Percentiles rank a stretch among this genome's conserved stretches.
phyloP scores from a whole-genome alignment of 2,888 invertebrate genomes.

The Allygus modestus region DNA sequence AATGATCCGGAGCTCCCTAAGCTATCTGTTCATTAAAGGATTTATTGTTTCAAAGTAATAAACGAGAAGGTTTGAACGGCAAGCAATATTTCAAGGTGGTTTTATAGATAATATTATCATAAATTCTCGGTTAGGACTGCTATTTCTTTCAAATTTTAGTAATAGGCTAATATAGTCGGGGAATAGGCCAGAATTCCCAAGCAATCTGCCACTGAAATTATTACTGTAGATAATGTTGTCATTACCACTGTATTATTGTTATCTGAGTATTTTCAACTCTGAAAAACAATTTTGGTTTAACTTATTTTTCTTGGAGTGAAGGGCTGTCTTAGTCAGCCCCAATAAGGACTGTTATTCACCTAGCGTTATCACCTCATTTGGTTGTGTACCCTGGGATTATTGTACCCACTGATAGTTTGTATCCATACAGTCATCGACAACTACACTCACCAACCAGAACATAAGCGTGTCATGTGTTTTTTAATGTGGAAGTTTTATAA shows the following conservation, averaged over 20 bases:
- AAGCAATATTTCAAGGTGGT: constrained; percentile 10
- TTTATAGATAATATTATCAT: constrained; percentile 55
- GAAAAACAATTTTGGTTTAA: constrained; percentile 63
- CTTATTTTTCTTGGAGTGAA: constrained; percentile 40
- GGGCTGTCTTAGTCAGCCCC: constrained; percentile 42
- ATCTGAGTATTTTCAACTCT: constrained; percentile 67
- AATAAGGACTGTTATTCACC: constrained; percentile 69
- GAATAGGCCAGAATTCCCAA: constrained; percentile 60
- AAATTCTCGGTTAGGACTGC: constrained; percentile 55
- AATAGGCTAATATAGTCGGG: constrained; percentile 65
- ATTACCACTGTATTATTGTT: constrained; percentile 67
- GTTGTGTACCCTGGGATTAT: constrained; percentile 11
- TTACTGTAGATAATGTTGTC: constrained; percentile 62
- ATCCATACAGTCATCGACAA: not conserved
- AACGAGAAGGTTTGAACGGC: constrained; percentile 22
- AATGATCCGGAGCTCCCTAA: too few species aligned
- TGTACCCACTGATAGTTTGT: constrained; percentile 10
- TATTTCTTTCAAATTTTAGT: constrained; percentile 61
- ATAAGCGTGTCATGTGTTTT: constrained; percentile 7
- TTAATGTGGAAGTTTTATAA: not conserved
- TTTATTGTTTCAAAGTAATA: not conserved
- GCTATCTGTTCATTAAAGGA: too few species aligned
- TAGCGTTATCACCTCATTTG: constrained; percentile 30
- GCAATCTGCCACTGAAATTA: constrained; percentile 55
- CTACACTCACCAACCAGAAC: constrained; percentile 11